Evolutionary conservation across 2,797 vertebrate genomes (phyloP).

Genomic region (Taenioides sp.): DNA sequence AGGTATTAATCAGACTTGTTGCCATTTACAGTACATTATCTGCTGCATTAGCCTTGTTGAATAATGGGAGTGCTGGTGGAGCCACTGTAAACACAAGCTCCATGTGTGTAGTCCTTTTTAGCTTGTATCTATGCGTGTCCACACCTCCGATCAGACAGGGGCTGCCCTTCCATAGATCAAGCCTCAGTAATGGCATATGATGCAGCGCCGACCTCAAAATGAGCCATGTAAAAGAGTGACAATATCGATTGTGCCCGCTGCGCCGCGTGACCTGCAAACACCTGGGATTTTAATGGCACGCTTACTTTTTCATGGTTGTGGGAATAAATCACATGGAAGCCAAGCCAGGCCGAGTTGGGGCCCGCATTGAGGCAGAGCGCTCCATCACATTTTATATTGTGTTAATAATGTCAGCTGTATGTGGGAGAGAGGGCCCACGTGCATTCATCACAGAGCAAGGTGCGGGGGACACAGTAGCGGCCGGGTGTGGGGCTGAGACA

Average conservation of each 20-base stretch:
- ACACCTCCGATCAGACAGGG: conserved; percentile 54
- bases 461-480: conserved; percentile 51
- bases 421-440: conserved; percentile 46
- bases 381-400: conserved; percentile 80
- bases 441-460: conserved; percentile 70
- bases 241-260: conserved; percentile 75
- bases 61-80: conserved; percentile 71
- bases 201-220: conserved; percentile 70
- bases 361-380: conserved; percentile 51
- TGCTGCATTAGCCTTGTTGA: conserved; percentile 74
- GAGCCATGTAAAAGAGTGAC: conserved; percentile 75
- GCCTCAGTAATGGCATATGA: conserved; percentile 75
- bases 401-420: conserved; percentile 76
- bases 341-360: conserved; percentile 34
- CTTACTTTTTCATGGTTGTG: conserved; percentile 75
- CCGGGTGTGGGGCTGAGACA: conserved; percentile 64
- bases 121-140: conserved; percentile 42
- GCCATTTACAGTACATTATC: conserved; percentile 82
- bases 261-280: conserved; percentile 70
- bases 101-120: conserved; percentile 50
- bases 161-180: conserved; percentile 65
- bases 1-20: conserved; percentile 76
- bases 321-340: conserved; percentile 73
- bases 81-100: conserved; percentile 61
- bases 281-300: conserved; percentile 78